These are phyloP conservation scores for Vespertilio murinus DNA, from an alignment of 2,797 vertebrate genomes.

Conservation along the genomic window DNA sequence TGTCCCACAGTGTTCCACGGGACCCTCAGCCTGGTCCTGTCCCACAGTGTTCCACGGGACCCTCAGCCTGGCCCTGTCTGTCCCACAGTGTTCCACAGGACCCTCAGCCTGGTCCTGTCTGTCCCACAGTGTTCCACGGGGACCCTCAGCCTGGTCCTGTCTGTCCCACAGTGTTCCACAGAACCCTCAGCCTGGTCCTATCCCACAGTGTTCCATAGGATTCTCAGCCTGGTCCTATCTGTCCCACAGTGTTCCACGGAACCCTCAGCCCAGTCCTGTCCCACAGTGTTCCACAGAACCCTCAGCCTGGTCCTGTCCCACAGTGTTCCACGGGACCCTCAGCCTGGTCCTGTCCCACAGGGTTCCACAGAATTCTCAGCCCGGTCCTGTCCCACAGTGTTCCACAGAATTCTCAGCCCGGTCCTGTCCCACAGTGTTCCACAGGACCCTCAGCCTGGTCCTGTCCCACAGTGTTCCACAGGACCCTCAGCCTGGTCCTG, in stretches of 20 bases:
- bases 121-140: no score
- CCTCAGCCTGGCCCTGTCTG: neutral
- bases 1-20: no score
- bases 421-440: neutral
- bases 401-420: neutral
- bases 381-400: neutral
- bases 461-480: no score
- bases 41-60: neutral
- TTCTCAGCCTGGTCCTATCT: neutral
- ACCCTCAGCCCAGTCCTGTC: neutral
- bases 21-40: neutral
- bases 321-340: neutral
- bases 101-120: neutral
- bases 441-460: neutral
- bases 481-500: neutral
- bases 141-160: neutral
- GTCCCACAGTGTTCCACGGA: no score
- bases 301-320: no score
- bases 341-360: neutral
- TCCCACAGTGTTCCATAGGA: no score
- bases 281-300: rapidly evolving
- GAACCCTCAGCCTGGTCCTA: neutral
- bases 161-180: neutral
- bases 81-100: no score
- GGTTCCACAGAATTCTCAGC: neutral